A percentile compares a stretch with the other conserved stretches of the same genome.
Evolutionary conservation across 2,797 vertebrate species (phyloP).

Genomic region (Pangasius krempfi): DNA sequence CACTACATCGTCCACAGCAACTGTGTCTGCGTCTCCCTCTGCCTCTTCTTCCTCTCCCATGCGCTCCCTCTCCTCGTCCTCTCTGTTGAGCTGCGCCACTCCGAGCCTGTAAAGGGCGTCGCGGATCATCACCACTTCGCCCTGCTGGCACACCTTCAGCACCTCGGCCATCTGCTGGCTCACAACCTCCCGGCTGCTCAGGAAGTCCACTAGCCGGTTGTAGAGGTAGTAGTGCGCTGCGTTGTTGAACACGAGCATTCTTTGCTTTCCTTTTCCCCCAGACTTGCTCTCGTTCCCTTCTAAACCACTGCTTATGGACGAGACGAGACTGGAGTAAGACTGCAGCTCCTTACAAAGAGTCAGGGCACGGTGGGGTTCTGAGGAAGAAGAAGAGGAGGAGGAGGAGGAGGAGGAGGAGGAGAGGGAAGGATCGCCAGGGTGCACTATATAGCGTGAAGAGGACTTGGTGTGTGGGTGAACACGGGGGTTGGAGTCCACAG

Average conservation of each 20-base stretch:
- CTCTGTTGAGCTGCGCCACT: slow-evolving; percentile 93
- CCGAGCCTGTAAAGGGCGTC: slow-evolving; percentile 92
- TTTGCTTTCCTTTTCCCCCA: slow-evolving; percentile 57
- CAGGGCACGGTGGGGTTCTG: slow-evolving; percentile 73
- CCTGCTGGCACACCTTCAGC: slow-evolving; percentile 90
- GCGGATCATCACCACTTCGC: slow-evolving; percentile 95
- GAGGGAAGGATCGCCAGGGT: slow-evolving; percentile 62
- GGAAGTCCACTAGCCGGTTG: slow-evolving; percentile 94
- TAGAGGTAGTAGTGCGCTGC: slow-evolving; percentile 96
- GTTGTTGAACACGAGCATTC: slow-evolving; percentile 84
- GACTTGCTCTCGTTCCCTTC: slow-evolving; percentile 57
- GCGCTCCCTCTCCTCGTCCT: slow-evolving; percentile 71
- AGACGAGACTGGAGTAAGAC: slow-evolving; percentile 75
- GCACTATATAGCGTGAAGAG: slow-evolving; percentile 68
- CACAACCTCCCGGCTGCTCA: slow-evolving; percentile 92
- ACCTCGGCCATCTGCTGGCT: slow-evolving; percentile 90
- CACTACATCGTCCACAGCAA: slow-evolving; percentile 52
- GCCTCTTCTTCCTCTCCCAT: slow-evolving; percentile 50
- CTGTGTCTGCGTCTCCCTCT: slow-evolving; percentile 40
- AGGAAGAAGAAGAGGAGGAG: slow-evolving; percentile 65
- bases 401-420: slow-evolving; percentile 35
- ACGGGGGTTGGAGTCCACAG: slow-evolving; percentile 75
- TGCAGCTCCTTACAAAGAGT: slow-evolving; percentile 87
- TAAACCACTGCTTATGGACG: slow-evolving; percentile 68
- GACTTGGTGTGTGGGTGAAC: slow-evolving; percentile 85